Conservation (phyloP, 2,113 vertebrate genomes). For the Zingel zingel region DNA sequence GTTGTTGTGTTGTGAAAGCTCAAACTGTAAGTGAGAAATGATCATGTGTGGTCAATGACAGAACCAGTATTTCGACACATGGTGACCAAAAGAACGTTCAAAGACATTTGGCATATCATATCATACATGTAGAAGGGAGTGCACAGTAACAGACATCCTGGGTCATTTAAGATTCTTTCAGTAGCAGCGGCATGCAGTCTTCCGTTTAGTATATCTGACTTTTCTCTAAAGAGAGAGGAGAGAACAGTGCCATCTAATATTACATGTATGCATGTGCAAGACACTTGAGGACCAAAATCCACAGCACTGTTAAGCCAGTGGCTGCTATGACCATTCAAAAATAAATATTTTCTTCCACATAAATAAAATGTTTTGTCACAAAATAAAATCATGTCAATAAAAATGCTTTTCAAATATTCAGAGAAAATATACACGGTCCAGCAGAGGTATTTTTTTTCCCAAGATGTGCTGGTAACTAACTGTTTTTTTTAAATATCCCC, state of each 20-base stretch:
- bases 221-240: not conserved
- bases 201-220: not conserved
- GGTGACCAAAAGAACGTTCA: not conserved
- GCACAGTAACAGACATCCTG: not conserved
- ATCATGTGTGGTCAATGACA: not conserved
- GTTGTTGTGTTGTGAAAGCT: slow-evolving; percentile 9
- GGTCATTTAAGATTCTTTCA: slow-evolving; percentile 5
- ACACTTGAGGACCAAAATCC: slow-evolving; percentile 34
- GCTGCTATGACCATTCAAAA: slow-evolving; percentile 8
- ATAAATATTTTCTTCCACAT: slow-evolving; percentile 44
- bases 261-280: slow-evolving; percentile 23
- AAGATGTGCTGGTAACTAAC: slow-evolving; percentile 15
- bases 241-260: not conserved
- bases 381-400: slow-evolving; percentile 20
- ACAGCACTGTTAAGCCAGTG: slow-evolving; percentile 35
- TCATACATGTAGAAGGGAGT: slow-evolving; percentile 19
- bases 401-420: slow-evolving; percentile 30
- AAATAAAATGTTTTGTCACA: slow-evolving; percentile 20
- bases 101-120: slow-evolving; percentile 48
- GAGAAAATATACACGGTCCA: slow-evolving; percentile 48
- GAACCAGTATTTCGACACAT: slow-evolving; percentile 20
- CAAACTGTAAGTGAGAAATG: not conserved
- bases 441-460: slow-evolving; percentile 40
- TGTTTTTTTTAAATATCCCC: not conserved
- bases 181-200: slow-evolving; percentile 22